Percentiles rank a stretch among this genome's conserved stretches.
phyloP scores from a whole-genome alignment of 2,113 vertebrate genomes.

The Brevimyrus niger region DNA sequence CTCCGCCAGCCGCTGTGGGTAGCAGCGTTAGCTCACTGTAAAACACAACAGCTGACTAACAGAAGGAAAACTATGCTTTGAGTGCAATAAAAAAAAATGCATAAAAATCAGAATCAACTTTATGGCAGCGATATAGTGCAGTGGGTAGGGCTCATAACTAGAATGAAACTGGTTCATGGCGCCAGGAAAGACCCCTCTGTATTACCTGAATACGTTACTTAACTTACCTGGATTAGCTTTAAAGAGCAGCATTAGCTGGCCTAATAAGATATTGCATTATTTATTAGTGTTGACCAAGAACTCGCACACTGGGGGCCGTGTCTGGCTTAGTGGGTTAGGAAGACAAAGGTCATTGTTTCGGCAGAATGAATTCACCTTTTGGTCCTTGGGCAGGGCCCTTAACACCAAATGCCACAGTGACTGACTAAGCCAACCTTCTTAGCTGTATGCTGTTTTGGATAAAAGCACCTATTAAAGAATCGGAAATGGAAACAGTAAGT shows the following conservation, averaged over 20 bases:
- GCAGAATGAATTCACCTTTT: not conserved
- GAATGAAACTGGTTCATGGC: not conserved
- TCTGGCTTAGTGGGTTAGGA: not conserved
- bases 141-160: not conserved
- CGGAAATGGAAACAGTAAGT: not conserved
- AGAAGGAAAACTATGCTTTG: not conserved
- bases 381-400: not conserved
- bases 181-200: not conserved
- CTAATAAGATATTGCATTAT: not conserved
- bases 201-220: not conserved
- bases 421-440: not conserved
- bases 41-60: not conserved
- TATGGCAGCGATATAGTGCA: not conserved
- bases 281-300: not conserved
- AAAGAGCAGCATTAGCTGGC: not conserved
- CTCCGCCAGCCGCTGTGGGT: not conserved
- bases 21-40: not conserved
- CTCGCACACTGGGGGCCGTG: not conserved
- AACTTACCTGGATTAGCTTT: not conserved
- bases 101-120: not conserved
- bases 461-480: not conserved
- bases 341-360: not conserved
- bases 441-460: not conserved
- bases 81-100: not conserved
- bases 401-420: not conserved